Evolutionary conservation across 30 jellyfish, hydroid and myxozoan species (phyloP).

Genomic region (Aurelia aurita): DNA sequence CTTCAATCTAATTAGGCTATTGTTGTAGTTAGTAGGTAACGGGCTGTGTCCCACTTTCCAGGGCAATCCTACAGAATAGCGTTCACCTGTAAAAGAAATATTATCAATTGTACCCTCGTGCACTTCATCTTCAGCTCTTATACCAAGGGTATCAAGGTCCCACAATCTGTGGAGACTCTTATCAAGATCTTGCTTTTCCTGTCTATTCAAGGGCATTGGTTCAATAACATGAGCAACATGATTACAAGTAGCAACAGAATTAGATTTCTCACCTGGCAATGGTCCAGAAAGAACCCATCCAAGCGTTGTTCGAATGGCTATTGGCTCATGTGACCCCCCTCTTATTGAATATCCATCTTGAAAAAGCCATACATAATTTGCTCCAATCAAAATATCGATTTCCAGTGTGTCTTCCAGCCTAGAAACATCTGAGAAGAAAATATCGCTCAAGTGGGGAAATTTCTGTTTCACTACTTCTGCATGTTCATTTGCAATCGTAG

Average conservation of each 20-base stretch:
- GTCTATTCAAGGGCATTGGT: background rate
- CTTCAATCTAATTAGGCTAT: background rate
- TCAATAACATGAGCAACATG: background rate
- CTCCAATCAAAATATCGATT: constrained; percentile 1
- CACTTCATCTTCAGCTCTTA: background rate
- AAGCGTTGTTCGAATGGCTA: constrained; percentile 34
- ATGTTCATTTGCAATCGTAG: background rate
- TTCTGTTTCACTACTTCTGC: background rate
- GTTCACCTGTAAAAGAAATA: constrained; percentile 12
- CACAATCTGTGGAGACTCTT: background rate
- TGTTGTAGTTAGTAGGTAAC: constrained; percentile 1
- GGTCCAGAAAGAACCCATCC: constrained; percentile 61
- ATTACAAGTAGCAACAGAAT: constrained; percentile 9
- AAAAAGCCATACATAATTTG: constrained; percentile 18
- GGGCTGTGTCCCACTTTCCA: no score
- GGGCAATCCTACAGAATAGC: constrained; percentile 33
- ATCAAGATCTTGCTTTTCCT: background rate
- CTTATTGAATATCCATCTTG: constrained; percentile 16
- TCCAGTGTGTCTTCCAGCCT: background rate
- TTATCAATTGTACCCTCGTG: constrained; percentile 22
- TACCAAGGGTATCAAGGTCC: constrained; percentile 28
- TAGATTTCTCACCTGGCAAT: constrained; percentile 26
- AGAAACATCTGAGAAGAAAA: constrained; percentile 18
- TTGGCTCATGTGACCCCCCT: constrained; percentile 53
- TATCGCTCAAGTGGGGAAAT: constrained; percentile 1